Evolutionary conservation across 2,888 invertebrate genomes (phyloP), one percentile per base, ranked within the genome.

Genomic region (Piscicola geometra): DNA sequence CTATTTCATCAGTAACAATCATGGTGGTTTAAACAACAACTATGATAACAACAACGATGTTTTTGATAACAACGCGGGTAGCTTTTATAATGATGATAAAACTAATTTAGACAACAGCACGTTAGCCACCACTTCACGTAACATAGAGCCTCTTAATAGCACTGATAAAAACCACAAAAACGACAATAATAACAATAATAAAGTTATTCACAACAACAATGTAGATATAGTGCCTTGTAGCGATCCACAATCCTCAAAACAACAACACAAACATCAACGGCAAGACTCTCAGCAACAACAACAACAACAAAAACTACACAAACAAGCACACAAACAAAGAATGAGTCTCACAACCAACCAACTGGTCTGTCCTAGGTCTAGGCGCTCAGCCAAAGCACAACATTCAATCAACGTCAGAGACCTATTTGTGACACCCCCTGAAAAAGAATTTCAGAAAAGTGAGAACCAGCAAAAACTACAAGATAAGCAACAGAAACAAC

Each of bases 261-360:
- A 56, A 56, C 25, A 18, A 25, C 5, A 21, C 5, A 18, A 5
- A 9, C n/a, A 15, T n/a, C 9, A 56, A 18, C 60, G n/a, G 15
- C 60, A 56, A 5, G 21, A 56, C 25, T 21, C 21, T 5, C n/a
- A 3, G 3, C n/a, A 5, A 56, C 21, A 25, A 25, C 60, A 56
- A 56, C 60, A 25, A 56, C 60, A 3, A 56, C 25, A 25, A 5
- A 5, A 25, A 18, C n/a, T 82, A 71, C 81, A 83, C 80, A 81
- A 47, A 81, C 81, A 75, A 76, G 79, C 15, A 18, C 50, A 36
- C 81, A 80, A 64, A 80, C 81, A 21, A 82, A 81, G 78, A 0
- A 78, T 82, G 21, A 81, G 82, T n/a, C 82, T 83, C 12, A 35
- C 64, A 60, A 80, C 81, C 60, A 82, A 82, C 76, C 82, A 82